Percentiles rank a stretch among this genome's conserved stretches.
These are phyloP conservation scores for Chroicocephalus ridibundus DNA, from an alignment of 2,113 vertebrate genomes.

Conservation along the genomic window DNA sequence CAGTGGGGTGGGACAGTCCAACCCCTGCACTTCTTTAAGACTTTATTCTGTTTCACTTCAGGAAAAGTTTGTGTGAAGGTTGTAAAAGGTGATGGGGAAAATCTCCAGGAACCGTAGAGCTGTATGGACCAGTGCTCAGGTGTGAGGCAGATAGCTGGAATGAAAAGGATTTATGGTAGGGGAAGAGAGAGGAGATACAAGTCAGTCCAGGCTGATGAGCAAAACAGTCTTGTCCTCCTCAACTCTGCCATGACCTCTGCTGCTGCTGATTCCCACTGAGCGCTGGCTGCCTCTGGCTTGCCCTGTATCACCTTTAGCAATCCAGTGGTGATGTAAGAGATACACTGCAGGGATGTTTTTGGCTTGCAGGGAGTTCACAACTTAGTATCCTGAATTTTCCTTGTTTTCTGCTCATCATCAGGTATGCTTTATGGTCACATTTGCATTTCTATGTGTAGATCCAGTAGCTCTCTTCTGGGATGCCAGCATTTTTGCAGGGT, in stretches of 20 bases:
- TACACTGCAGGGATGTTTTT: fast-evolving
- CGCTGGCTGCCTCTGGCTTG: background rate
- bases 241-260: background rate
- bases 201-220: background rate
- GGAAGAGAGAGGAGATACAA: background rate
- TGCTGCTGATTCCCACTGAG: background rate
- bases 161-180: background rate
- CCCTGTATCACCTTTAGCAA: background rate
- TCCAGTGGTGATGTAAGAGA: background rate
- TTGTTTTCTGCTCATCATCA: background rate
- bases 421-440: background rate
- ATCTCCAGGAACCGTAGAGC: background rate
- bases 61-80: background rate
- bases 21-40: background rate
- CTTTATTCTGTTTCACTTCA: background rate
- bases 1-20: background rate
- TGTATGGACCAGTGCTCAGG: background rate
- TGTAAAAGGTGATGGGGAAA: background rate
- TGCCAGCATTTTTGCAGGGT: background rate
- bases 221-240: background rate
- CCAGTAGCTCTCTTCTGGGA: fast-evolving
- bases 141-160: background rate
- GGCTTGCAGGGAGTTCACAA: background rate
- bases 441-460: background rate
- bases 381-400: background rate